These are phyloP conservation scores for Poeciliopsis gracilis DNA, from an alignment of 2,797 vertebrate genomes.

Conservation along the genomic window DNA sequence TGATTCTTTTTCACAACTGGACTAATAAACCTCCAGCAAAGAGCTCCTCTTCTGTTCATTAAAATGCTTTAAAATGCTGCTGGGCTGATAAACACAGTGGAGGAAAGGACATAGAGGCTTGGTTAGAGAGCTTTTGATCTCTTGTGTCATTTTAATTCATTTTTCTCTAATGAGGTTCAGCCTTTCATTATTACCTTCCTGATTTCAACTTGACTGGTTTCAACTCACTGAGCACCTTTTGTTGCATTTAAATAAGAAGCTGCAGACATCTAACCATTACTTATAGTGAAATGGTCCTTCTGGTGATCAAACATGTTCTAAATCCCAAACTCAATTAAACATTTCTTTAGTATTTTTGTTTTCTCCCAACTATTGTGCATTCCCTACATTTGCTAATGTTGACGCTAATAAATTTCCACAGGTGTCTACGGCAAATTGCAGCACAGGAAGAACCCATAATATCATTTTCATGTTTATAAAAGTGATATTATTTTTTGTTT, in stretches of 20 bases:
- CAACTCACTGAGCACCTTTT: not conserved
- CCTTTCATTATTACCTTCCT: not conserved
- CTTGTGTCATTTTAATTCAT: slow-evolving; percentile 9
- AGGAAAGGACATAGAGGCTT: not conserved
- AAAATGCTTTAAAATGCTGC: not conserved
- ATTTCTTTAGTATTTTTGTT: not conserved
- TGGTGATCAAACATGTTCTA: slow-evolving; percentile 4
- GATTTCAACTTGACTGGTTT: slow-evolving; percentile 1
- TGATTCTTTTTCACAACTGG: not conserved
- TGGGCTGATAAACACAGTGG: not conserved
- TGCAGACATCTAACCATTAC: not conserved
- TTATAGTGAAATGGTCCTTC: not conserved
- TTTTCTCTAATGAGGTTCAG: slow-evolving; percentile 6
- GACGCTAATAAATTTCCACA: not conserved
- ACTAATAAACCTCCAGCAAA: slow-evolving; percentile 42
- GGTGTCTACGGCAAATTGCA: not conserved
- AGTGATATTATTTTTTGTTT: not conserved
- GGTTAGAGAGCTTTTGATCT: not conserved
- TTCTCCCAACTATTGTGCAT: not conserved
- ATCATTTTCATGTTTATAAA: not conserved
- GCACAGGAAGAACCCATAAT: not conserved
- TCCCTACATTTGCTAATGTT: slow-evolving; percentile 1
- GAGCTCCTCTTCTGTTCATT: slow-evolving; percentile 20
- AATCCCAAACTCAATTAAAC: not conserved
- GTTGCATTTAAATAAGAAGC: not conserved